Evolutionary conservation across 2,113 vertebrate genomes (phyloP), one percentile per base, ranked within the genome.

Genomic region (Ceyx margarethae): DNA sequence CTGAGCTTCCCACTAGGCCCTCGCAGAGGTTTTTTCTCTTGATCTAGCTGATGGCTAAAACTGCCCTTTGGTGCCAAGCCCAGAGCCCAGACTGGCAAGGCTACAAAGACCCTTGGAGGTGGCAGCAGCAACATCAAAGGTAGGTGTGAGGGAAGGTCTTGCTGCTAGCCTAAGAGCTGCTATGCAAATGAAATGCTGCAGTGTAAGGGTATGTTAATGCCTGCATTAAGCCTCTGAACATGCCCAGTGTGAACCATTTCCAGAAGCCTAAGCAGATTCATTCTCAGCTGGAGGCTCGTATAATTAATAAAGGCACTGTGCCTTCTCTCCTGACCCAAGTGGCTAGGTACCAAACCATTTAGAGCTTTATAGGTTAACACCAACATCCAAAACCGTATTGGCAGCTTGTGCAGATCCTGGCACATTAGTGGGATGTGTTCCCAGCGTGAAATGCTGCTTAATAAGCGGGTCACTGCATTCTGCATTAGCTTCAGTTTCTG

Each of bases 241-340:
- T 94, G 78, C 94, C 84, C 78, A 87, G 74, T 94, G 78, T 94
- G 96, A 96, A 91, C 75, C 1, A 0, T 57, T 96, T 91, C 92
- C 92, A 94, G 89, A 74, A 96, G 81, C 81, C 91, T 93, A 96
- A 95, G 91, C 89, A 95, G 92, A 95, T 96, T 94, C 94, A 85
- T 91, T 94, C 95, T 85, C 96, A 96, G 94, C 92, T 95, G 95
- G 95, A 91, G 89, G 57, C 87, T 94, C 91, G 91, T 93, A 95
- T 94, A 96, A 92, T 96, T 95, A 94, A 95, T 95, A 93, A 94
- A 96, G 87, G 85, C 89, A 91, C 72, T 0, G 1, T 85, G 94
- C 81, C 87, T 94, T 85, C 89, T 91, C 81, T 95, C 57, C 91
- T 92, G 91, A 93, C 94, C 92, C 91, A 94, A 93, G 94, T 93